phyloP scores from a whole-genome alignment of 2,888 invertebrate species.

The Chymomyza amoena region DNA sequence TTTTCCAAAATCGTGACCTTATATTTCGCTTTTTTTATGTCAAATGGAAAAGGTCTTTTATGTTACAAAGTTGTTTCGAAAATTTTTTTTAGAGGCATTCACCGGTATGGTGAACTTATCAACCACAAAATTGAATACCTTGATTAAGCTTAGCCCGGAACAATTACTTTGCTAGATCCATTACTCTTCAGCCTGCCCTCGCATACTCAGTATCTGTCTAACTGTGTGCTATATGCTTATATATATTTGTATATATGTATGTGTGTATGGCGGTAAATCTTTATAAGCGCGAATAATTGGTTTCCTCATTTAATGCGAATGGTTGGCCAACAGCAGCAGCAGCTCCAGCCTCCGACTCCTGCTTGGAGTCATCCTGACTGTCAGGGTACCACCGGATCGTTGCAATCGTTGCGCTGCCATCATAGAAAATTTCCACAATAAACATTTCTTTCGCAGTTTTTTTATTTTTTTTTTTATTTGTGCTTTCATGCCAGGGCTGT shows the following conservation, averaged over 20 bases:
- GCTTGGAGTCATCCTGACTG: neutral
- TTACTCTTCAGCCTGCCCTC: too few relatives aligned
- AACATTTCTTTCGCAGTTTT: constrained; percentile 51
- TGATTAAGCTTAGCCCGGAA: too few relatives aligned
- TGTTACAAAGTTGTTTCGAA: too few relatives aligned
- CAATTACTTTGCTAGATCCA: too few relatives aligned
- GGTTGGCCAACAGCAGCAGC: constrained; percentile 47
- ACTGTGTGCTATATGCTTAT: neutral
- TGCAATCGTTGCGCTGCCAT: constrained; percentile 57
- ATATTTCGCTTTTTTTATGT: too few relatives aligned
- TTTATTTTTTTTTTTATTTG: constrained; percentile 20
- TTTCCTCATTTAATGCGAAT: constrained; percentile 77
- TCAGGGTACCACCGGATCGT: constrained; percentile 10
- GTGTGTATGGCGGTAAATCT: constrained; percentile 62
- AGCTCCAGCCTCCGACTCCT: constrained; percentile 18
- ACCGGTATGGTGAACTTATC: too few relatives aligned
- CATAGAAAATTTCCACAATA: constrained; percentile 67
- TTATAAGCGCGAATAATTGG: constrained; percentile 77
- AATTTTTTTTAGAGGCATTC: too few relatives aligned
- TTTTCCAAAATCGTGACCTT: too few relatives aligned
- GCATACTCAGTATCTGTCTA: neutral
- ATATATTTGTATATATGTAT: constrained; percentile 42
- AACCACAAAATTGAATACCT: too few relatives aligned
- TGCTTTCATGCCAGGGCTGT: constrained; percentile 30
- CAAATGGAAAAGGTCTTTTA: too few relatives aligned